Conservation (phyloP, 2,888 invertebrate species). For the Apodemia mormo region DNA sequence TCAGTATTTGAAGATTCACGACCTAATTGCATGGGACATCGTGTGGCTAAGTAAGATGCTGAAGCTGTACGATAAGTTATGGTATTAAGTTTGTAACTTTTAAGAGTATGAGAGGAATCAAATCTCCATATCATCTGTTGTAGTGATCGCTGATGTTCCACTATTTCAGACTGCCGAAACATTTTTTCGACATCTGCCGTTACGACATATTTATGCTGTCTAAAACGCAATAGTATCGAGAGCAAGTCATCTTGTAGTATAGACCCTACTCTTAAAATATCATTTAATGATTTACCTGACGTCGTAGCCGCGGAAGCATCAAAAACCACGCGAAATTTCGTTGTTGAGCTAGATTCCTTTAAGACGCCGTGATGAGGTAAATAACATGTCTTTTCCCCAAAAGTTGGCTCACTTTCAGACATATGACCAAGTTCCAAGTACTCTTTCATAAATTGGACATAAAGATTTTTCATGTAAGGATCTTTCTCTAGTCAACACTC, state of each 20-base stretch:
- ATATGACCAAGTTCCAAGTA: constrained; percentile 33
- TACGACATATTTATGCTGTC: too few species aligned
- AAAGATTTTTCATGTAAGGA: constrained; percentile 23
- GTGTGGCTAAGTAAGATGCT: neutral
- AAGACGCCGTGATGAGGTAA: constrained; percentile 39
- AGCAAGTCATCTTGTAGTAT: constrained; percentile 36
- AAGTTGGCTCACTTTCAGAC: constrained; percentile 19
- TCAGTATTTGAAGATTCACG: neutral
- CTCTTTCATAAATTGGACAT: constrained; percentile 30
- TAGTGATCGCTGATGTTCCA: neutral
- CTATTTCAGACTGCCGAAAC: constrained; percentile 26
- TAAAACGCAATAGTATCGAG: constrained; percentile 33
- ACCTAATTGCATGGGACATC: constrained; percentile 11
- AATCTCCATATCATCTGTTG: constrained; percentile 15
- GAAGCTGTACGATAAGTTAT: constrained; percentile 1
- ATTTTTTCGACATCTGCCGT: constrained; percentile 36
- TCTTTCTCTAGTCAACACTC: constrained; percentile 35
- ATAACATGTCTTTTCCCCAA: constrained; percentile 27
- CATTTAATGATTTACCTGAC: constrained; percentile 36
- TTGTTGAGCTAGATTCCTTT: constrained; percentile 31
- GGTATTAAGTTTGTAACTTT: constrained; percentile 7
- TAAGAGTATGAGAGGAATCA: neutral
- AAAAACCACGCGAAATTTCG: constrained; percentile 34
- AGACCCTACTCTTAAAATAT: constrained; percentile 34
- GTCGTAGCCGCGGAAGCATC: constrained; percentile 32